Base-by-base conservation (phyloP, 2,113 vertebrate species). In the Stegostoma tigrinum region DNA sequence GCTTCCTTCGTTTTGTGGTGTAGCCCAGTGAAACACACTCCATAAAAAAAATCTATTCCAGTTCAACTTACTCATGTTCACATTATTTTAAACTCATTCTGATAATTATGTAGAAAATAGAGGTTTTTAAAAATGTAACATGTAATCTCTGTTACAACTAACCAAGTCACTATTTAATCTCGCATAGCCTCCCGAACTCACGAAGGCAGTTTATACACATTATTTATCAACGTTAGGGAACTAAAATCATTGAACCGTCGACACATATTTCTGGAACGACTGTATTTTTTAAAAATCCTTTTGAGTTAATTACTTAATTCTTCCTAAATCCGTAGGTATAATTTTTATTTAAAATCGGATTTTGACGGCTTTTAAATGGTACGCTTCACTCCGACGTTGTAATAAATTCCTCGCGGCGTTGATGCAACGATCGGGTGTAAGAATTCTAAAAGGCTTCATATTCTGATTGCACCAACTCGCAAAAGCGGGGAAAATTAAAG, bases 361-460 rank as follows among this genome's bases (percentile, higher is more conserved):
- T 91, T 66, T 91, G 64, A 91, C 61, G 89, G 64, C 55, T 91
- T 91, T n/a, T 66, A 66, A 91, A 91, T 38, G 38, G 64, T 93
- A 38, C 61, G 38, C 67, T 93, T 93, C 55, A 93, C 38, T 64
- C 67, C 7, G 30, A 91, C 89, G 3, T 93, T 93, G n/a, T n/a
- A 38, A 34, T 66, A 66, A 19, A 61, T 66, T 93, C 21, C 89
- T 66, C 34, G 66, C 19, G 34, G 64, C 17, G 61, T 34, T 21
- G n/a, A 1, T 30, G 27, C 4, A 64, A 64, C 34, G 55, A 19
- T 34, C 4, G 87, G 8, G 45, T 61, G n/a, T 27, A 90, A 90
- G 30, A 30, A 64, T 64, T 90, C 30, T 93, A 45, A 93, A 93
- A 93, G 7, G 17, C 17, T 34, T 93, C 61, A 66, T n/a, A 67